Evolutionary conservation across 2,797 vertebrate species (phyloP).

Genomic region (Schizothorax lantsangensis): DNA sequence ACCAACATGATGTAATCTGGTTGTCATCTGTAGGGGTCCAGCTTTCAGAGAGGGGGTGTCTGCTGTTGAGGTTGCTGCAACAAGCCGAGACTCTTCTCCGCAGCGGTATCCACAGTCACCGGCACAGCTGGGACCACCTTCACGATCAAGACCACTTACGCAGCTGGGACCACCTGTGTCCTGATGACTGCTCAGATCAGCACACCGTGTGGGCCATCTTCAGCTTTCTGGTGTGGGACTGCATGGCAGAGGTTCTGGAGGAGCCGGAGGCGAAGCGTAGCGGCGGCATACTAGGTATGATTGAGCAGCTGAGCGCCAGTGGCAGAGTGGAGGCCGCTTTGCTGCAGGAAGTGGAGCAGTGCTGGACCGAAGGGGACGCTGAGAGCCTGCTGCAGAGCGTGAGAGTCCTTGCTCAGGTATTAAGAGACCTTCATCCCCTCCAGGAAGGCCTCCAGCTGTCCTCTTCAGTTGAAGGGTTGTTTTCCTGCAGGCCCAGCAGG

Average conservation of each 20-base stretch:
- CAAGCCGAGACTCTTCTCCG: slow-evolving; percentile 56
- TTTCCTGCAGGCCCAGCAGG: slow-evolving; percentile 56
- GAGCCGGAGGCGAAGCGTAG: slow-evolving; percentile 51
- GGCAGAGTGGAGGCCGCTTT: slow-evolving; percentile 53
- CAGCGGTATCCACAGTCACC: slow-evolving; percentile 37
- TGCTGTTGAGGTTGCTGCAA: slow-evolving; percentile 64
- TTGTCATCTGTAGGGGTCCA: slow-evolving; percentile 57
- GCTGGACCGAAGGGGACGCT: slow-evolving; percentile 59
- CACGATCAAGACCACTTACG: slow-evolving; percentile 39
- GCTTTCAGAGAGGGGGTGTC: slow-evolving; percentile 64
- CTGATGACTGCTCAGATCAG: slow-evolving; percentile 28
- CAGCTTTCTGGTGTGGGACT: slow-evolving; percentile 65
- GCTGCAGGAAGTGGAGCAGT: slow-evolving; percentile 64
- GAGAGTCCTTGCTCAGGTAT: slow-evolving; percentile 63
- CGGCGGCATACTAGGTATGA: slow-evolving; percentile 17
- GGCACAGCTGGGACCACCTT: slow-evolving; percentile 39
- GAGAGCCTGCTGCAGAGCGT: slow-evolving; percentile 61
- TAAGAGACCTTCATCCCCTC: slow-evolving; percentile 64
- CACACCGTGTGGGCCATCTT: slow-evolving; percentile 58
- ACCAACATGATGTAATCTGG: neutral
- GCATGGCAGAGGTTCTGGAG: slow-evolving; percentile 62
- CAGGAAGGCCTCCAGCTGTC: slow-evolving; percentile 55
- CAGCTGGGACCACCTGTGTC: slow-evolving; percentile 18
- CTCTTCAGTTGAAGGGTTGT: slow-evolving; percentile 49
- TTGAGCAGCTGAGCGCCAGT: slow-evolving; percentile 54